These are phyloP conservation scores for Chelidonichthys spinosus DNA, from an alignment of 2,797 vertebrate species.

Conservation along the genomic window DNA sequence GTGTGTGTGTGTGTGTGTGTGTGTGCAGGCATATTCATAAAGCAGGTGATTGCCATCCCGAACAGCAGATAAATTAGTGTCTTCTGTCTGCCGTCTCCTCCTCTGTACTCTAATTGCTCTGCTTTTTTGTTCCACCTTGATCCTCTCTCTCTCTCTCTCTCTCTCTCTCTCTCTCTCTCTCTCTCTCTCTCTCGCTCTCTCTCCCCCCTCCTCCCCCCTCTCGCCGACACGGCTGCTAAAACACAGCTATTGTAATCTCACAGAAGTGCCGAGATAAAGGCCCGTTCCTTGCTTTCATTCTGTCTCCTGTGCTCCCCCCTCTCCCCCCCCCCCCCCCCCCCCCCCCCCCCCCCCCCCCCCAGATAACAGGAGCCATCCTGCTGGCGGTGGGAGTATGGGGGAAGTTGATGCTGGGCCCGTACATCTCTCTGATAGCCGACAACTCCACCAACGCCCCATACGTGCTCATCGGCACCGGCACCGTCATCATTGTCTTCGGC, in stretches of 20 bases:
- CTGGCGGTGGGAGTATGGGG: slow-evolving; percentile 98
- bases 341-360: not conserved
- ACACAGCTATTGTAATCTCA: slow-evolving; percentile 52
- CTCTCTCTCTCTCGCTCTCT: slow-evolving; percentile 35
- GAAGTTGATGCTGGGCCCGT: slow-evolving; percentile 96
- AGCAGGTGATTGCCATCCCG: slow-evolving; percentile 70
- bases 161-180: slow-evolving; percentile 31
- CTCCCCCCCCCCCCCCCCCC: slow-evolving; percentile 28
- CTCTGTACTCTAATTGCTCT: slow-evolving; percentile 70
- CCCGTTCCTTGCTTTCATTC: slow-evolving; percentile 49
- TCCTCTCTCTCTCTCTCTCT: slow-evolving; percentile 35
- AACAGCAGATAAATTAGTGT: slow-evolving; percentile 61
- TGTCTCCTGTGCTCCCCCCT: slow-evolving; percentile 40
- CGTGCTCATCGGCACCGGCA: slow-evolving; percentile 97
- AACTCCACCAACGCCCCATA: slow-evolving; percentile 99
- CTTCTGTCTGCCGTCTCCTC: slow-evolving; percentile 63
- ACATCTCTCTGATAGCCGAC: slow-evolving; percentile 97
- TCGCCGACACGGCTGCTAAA: slow-evolving; percentile 30
- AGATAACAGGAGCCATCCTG: slow-evolving; percentile 98
- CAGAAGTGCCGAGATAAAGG: slow-evolving; percentile 59
- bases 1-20: slow-evolving; percentile 9
- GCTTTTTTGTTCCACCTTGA: slow-evolving; percentile 72
- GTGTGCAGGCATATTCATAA: slow-evolving; percentile 57
- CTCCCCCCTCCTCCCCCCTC: slow-evolving; percentile 28
- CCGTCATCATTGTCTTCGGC: slow-evolving; percentile 97